A percentile compares a stretch with the other conserved stretches of the same genome.
Evolutionary conservation across 2,888 invertebrate genomes (phyloP).

Genomic region (Mesopsocus fuscifrons): DNA sequence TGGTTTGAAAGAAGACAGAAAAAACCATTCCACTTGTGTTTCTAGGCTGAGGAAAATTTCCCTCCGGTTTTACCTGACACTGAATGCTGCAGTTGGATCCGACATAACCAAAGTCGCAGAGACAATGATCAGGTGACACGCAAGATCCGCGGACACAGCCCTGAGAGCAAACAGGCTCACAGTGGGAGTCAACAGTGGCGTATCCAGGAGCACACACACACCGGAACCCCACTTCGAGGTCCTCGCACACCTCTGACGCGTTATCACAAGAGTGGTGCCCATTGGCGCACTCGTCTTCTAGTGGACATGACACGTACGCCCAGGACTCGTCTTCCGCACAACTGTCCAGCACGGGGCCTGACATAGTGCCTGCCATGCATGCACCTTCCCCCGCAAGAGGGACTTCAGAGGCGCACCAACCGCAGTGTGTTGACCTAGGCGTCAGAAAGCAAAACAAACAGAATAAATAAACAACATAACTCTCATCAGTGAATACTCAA

Average conservation of each 20-base stretch:
- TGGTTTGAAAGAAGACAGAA: too few species aligned
- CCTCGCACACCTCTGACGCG: slow-evolving; percentile 73
- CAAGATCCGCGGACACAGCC: slow-evolving; percentile 77
- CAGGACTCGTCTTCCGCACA: slow-evolving; percentile 44
- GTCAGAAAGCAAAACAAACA: too few species aligned
- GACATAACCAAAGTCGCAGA: slow-evolving; percentile 87
- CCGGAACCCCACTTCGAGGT: slow-evolving; percentile 58
- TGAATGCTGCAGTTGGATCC: slow-evolving; percentile 86
- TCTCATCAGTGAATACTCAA: too few species aligned
- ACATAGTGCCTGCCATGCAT: slow-evolving; percentile 68
- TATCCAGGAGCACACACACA: slow-evolving; percentile 69
- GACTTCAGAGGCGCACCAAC: slow-evolving; percentile 68
- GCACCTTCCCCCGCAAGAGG: slow-evolving; percentile 48
- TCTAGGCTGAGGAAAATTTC: too few species aligned
- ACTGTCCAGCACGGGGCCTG: slow-evolving; percentile 37
- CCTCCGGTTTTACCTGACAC: slow-evolving; percentile 33
- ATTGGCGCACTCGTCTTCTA: slow-evolving; percentile 84
- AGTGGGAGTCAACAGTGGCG: slow-evolving; percentile 26
- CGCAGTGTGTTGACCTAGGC: slow-evolving; percentile 58
- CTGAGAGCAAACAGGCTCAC: slow-evolving; percentile 47
- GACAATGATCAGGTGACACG: slow-evolving; percentile 62
- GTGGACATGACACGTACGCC: slow-evolving; percentile 79
- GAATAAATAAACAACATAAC: too few species aligned
- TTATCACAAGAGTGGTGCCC: slow-evolving; percentile 78
- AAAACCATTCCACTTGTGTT: too few species aligned